Percentiles rank a stretch among this genome's conserved stretches.
These are phyloP conservation scores for Halictus quadricinctus DNA, from an alignment of 2,888 invertebrate species.

Conservation along the genomic window DNA sequence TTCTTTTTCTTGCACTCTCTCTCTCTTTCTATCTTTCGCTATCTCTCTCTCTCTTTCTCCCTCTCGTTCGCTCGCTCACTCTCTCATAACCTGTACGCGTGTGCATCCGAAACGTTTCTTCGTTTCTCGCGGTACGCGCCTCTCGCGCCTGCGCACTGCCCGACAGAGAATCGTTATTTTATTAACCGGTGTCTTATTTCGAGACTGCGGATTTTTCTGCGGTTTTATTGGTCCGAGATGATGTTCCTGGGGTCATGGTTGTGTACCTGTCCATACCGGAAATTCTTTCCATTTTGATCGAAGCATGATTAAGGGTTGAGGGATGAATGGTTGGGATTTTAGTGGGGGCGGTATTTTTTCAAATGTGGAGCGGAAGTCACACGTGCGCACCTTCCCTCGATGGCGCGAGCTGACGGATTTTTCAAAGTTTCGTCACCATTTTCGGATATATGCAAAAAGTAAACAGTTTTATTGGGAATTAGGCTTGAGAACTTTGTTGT, in stretches of 20 bases:
- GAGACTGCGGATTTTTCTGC: not conserved
- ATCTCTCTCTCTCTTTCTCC: not conserved
- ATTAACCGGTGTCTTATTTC: not conserved
- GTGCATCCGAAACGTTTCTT: conserved; percentile 2
- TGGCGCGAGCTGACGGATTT: not conserved
- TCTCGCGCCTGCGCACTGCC: conserved; percentile 6
- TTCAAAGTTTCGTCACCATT: not conserved
- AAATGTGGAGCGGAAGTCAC: not conserved
- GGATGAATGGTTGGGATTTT: not conserved
- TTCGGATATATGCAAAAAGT: too few species aligned
- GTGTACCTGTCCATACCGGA: not conserved
- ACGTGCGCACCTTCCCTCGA: not conserved
- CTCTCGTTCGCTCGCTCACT: not conserved
- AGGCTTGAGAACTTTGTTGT: too few species aligned
- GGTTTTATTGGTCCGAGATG: not conserved
- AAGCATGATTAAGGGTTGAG: not conserved
- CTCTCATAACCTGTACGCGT: conserved; percentile 6
- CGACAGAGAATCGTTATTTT: not conserved
- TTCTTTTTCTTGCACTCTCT: not conserved
- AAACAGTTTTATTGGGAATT: too few species aligned
- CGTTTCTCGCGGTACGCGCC: conserved; percentile 26
- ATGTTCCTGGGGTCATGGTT: not conserved
- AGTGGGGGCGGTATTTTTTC: not conserved
- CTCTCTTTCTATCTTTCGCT: not conserved
- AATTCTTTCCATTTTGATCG: not conserved